These are phyloP conservation scores for Oligia fasciuncula DNA, from an alignment of 2,888 invertebrate genomes.

Conservation along the genomic window DNA sequence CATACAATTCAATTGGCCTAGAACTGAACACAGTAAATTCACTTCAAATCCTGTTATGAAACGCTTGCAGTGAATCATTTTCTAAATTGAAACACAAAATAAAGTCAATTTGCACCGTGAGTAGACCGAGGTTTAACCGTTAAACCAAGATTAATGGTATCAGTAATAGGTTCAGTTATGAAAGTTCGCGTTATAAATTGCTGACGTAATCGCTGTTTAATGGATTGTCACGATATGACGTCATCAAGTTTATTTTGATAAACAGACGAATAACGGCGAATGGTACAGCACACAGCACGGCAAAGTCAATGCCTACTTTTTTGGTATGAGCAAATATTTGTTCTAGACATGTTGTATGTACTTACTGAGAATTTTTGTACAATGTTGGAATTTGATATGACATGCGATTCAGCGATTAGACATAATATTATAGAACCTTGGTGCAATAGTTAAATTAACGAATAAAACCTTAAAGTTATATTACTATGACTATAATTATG, in stretches of 20 bases:
- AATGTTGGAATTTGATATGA: constrained; percentile 30
- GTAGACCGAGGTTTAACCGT: constrained; percentile 27
- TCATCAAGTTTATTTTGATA: constrained; percentile 60
- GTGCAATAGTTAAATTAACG: constrained; percentile 17
- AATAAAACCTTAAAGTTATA: not conserved
- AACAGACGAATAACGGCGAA: constrained; percentile 57
- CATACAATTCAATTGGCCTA: constrained; percentile 56
- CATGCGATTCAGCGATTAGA: constrained; percentile 49
- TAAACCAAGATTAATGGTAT: constrained; percentile 63
- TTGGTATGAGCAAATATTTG: constrained; percentile 54
- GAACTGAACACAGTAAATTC: constrained; percentile 52
- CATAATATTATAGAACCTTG: constrained; percentile 31
- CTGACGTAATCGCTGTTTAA: constrained; percentile 71
- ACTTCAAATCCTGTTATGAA: constrained; percentile 59
- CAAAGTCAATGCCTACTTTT: constrained; percentile 49
- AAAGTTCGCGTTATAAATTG: constrained; percentile 67
- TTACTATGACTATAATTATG: not conserved
- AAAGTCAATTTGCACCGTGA: constrained; percentile 53
- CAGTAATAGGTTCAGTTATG: constrained; percentile 61
- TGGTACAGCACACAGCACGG: constrained; percentile 42
- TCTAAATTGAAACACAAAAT: constrained; percentile 42
- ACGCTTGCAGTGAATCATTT: constrained; percentile 53
- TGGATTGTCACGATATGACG: constrained; percentile 64
- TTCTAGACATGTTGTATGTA: constrained; percentile 51
- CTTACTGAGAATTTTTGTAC: constrained; percentile 30